A percentile compares a stretch with the other conserved stretches of the same genome.
Evolutionary conservation across 1,140 invertebrate genomes (phyloP).

Genomic region (Semibalanus balanoides): DNA sequence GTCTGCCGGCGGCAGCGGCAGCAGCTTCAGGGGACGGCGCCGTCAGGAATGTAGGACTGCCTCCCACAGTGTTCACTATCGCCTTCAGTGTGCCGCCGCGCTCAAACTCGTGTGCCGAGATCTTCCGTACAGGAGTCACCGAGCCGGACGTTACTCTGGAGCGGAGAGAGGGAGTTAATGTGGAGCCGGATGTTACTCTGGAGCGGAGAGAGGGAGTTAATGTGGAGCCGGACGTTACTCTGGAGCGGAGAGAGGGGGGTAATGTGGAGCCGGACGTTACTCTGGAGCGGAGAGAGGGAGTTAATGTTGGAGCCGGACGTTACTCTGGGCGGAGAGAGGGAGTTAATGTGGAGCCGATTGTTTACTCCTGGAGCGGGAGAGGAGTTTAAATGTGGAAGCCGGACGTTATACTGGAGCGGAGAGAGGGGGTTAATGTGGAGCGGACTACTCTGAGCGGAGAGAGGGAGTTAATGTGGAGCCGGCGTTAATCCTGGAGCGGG

Average conservation of each 20-base stretch:
- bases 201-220: constrained; percentile 7
- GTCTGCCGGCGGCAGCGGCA: constrained; percentile 22
- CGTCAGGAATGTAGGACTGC: constrained; percentile 72
- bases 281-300: constrained; percentile 21
- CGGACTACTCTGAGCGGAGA: not conserved
- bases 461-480: constrained; percentile 44
- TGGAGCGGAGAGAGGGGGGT: constrained; percentile 8
- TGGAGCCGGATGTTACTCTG: constrained; percentile 54
- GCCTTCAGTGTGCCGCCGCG: constrained; percentile 76
- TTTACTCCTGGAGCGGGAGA: constrained; percentile 29
- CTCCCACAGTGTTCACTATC: constrained; percentile 74
- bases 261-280: constrained; percentile 60
- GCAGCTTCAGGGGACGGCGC: constrained; percentile 20
- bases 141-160: constrained; percentile 51
- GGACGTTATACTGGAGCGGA: constrained; percentile 38
- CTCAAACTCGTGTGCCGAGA: constrained; percentile 91
- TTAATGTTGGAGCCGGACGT: constrained; percentile 59
- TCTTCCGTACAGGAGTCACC: constrained; percentile 82
- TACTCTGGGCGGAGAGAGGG: constrained; percentile 25
- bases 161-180: not conserved
- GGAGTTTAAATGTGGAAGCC: constrained; percentile 46
- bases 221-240: constrained; percentile 58
- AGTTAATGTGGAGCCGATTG: constrained; percentile 54
- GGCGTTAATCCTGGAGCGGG: constrained; percentile 37
- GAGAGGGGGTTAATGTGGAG: too few relatives aligned